Evolutionary conservation across 2,113 vertebrate species (phyloP).

Genomic region (Atlantisia rogersi): DNA sequence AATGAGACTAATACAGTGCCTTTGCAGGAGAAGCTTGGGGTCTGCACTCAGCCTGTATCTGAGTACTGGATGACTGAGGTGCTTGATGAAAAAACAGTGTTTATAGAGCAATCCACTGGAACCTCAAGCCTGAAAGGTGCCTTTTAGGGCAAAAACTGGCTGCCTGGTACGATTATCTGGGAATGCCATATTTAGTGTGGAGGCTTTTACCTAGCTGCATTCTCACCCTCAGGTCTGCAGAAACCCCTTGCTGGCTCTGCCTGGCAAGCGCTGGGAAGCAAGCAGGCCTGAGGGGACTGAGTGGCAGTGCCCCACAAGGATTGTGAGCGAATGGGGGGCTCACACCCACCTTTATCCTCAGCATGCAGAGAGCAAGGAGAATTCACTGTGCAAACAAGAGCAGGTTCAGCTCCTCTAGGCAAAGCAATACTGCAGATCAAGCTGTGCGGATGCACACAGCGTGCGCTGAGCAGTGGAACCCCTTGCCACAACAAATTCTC

Average conservation of each 20-base stretch:
- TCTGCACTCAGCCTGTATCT: not conserved
- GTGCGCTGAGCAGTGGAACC: not conserved
- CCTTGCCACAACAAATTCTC: not conserved
- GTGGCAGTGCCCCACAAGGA: not conserved
- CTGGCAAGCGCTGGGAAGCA: not conserved
- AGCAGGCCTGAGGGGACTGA: not conserved
- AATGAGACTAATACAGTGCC: rapidly evolving
- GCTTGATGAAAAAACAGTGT: not conserved
- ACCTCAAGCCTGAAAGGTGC: not conserved
- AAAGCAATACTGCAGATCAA: not conserved
- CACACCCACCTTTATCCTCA: not conserved
- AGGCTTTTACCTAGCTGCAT: not conserved
- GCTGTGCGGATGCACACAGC: not conserved
- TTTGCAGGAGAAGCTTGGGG: not conserved
- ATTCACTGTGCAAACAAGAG: not conserved
- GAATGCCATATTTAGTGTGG: not conserved
- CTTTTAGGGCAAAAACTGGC: not conserved
- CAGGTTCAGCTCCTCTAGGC: not conserved
- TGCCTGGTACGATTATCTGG: not conserved
- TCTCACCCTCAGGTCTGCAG: not conserved
- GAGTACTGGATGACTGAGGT: not conserved
- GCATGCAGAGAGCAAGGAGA: not conserved
- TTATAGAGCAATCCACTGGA: not conserved
- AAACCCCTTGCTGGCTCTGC: not conserved
- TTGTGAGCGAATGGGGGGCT: not conserved